These are phyloP conservation scores for Scaptomyza pallida DNA, from an alignment of 1,140 invertebrate species.

Conservation along the genomic window DNA sequence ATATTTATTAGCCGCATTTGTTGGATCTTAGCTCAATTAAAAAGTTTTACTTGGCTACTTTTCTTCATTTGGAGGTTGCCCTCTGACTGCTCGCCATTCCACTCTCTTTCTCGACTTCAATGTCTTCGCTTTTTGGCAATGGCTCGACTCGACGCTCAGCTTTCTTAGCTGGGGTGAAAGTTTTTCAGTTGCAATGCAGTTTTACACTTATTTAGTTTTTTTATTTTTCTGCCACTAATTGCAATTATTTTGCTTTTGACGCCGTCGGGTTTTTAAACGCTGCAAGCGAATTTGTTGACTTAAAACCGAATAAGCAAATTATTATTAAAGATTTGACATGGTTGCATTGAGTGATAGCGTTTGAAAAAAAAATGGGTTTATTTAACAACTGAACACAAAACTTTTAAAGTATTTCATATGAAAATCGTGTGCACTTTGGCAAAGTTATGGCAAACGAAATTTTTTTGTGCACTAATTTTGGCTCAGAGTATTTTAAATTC, in stretches of 20 bases:
- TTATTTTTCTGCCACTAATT: constrained; percentile 59
- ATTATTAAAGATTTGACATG: constrained; percentile 29
- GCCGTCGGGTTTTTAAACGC: constrained; percentile 9
- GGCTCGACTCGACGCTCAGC: constrained; percentile 2
- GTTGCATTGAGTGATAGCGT: too few species aligned
- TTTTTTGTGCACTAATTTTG: too few species aligned
- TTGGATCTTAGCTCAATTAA: constrained; percentile 82
- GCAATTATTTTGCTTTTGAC: constrained; percentile 63
- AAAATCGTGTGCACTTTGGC: too few species aligned
- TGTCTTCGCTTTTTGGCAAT: constrained; percentile 48
- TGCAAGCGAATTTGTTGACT: not conserved
- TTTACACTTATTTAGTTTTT: constrained; percentile 22
- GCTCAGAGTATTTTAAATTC: too few species aligned
- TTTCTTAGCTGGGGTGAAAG: constrained; percentile 25
- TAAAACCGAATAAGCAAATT: constrained; percentile 36
- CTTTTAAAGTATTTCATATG: too few species aligned
- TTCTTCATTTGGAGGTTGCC: constrained; percentile 73
- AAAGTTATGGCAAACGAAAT: too few species aligned
- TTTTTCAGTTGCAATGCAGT: constrained; percentile 41
- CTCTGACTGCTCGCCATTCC: constrained; percentile 40
- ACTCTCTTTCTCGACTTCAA: not conserved
- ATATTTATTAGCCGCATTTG: constrained; percentile 82
- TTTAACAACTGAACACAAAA: too few species aligned
- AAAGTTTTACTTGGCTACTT: constrained; percentile 79
- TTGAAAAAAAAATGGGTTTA: too few species aligned